Percentiles rank a stretch among this genome's conserved stretches.
Conservation (phyloP, 2,888 invertebrate genomes). For the Willowsia nigromaculata region DNA sequence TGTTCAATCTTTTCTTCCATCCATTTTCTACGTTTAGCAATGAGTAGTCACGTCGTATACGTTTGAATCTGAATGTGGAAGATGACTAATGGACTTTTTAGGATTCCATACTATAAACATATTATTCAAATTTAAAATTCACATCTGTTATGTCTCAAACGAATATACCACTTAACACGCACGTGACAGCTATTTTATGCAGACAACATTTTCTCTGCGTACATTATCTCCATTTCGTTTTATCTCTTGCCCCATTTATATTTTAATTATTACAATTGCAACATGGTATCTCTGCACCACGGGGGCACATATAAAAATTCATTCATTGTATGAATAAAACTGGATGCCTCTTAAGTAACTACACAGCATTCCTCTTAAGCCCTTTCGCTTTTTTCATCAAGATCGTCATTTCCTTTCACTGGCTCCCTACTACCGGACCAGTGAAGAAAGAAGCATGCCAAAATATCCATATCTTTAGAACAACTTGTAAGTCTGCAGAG, state of each 20-base stretch:
- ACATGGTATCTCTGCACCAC: neutral
- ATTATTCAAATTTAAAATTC: no score
- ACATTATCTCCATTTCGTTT: neutral
- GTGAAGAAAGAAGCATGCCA: neutral
- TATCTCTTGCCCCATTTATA: neutral
- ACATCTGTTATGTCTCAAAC: neutral
- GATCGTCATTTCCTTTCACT: neutral
- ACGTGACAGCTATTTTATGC: neutral
- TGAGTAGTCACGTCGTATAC: neutral
- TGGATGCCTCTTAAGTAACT: conserved; percentile 1
- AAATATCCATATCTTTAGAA: neutral
- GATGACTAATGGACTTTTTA: neutral
- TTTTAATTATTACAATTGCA: conserved; percentile 4
- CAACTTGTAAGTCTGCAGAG: neutral
- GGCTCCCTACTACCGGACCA: neutral
- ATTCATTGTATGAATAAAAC: neutral
- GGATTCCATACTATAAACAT: neutral
- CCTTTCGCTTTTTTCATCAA: conserved; percentile 17
- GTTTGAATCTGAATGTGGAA: neutral
- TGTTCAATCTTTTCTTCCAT: neutral
- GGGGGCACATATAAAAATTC: neutral
- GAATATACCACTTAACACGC: neutral
- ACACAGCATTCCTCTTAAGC: neutral
- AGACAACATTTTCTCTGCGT: neutral
- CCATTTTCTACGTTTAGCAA: neutral